These are phyloP conservation scores for Exephanes ischioxanthus DNA, from an alignment of 2,888 invertebrate genomes.

Conservation along the genomic window DNA sequence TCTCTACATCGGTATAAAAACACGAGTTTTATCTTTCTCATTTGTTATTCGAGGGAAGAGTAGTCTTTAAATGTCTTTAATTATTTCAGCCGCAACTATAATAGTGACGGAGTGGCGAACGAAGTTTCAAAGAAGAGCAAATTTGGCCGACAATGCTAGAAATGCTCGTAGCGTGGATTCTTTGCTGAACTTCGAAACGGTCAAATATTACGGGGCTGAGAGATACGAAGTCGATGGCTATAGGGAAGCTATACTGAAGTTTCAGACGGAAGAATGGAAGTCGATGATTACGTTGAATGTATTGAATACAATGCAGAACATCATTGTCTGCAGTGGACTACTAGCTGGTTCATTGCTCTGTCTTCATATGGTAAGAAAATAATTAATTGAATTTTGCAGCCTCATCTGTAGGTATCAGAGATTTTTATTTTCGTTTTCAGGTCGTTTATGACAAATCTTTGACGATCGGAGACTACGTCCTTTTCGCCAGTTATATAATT, in stretches of 20 bases:
- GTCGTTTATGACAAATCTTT: slow-evolving; percentile 88
- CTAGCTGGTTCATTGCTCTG: slow-evolving; percentile 95
- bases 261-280: slow-evolving; percentile 96
- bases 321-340: slow-evolving; percentile 94
- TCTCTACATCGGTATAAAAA: slow-evolving; percentile 93
- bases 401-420: background rate
- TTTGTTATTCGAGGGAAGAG: background rate
- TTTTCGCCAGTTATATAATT: slow-evolving; percentile 97
- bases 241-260: slow-evolving; percentile 93
- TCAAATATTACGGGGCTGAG: slow-evolving; percentile 99
- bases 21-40: slow-evolving; percentile 6
- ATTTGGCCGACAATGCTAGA: slow-evolving; percentile 96
- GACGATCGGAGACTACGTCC: slow-evolving; percentile 97
- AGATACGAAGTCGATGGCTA: slow-evolving; percentile 95
- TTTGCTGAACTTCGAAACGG: slow-evolving; percentile 98
- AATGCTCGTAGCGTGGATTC: slow-evolving; percentile 98
- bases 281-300: slow-evolving; percentile 94
- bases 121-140: slow-evolving; percentile 97
- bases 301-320: slow-evolving; percentile 96
- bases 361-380: slow-evolving; percentile 90
- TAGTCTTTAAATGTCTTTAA: slow-evolving; percentile 8
- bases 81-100: slow-evolving; percentile 91
- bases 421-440: slow-evolving; percentile 65
- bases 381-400: background rate
- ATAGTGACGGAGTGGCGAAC: slow-evolving; percentile 99